These are phyloP conservation scores for Galleria mellonella DNA, from an alignment of 1,140 invertebrate genomes.

Conservation along the genomic window DNA sequence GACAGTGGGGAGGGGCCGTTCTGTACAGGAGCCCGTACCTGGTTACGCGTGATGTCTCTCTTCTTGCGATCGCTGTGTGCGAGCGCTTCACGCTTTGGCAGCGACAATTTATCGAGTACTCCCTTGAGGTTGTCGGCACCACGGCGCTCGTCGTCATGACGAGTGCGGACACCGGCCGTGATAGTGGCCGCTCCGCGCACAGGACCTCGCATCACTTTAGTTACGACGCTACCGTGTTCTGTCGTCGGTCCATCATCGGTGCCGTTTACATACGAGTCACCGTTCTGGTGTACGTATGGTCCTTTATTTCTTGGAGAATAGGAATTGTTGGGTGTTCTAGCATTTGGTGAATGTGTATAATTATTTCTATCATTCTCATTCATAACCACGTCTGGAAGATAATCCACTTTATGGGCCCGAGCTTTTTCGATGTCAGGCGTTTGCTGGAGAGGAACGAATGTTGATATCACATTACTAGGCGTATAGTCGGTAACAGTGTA, in stretches of 20 bases:
- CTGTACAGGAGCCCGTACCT: slow-evolving; percentile 34
- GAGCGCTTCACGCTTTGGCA: slow-evolving; percentile 46
- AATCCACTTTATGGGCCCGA: slow-evolving; percentile 62
- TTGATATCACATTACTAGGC: slow-evolving; percentile 42
- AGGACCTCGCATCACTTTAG: slow-evolving; percentile 79
- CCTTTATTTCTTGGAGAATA: background rate
- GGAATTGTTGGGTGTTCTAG: background rate
- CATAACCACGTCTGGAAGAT: slow-evolving; percentile 66
- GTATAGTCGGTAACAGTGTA: slow-evolving; percentile 67
- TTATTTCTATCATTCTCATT: slow-evolving; percentile 35
- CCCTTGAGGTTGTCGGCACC: slow-evolving; percentile 71
- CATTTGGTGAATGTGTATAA: slow-evolving; percentile 5
- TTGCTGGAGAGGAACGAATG: slow-evolving; percentile 66
- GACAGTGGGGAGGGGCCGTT: slow-evolving; percentile 38
- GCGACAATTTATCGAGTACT: slow-evolving; percentile 63
- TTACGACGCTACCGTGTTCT: slow-evolving; percentile 76
- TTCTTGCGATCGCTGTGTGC: slow-evolving; percentile 46
- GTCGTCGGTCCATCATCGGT: slow-evolving; percentile 36
- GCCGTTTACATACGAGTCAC: slow-evolving; percentile 16
- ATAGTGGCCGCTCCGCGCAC: slow-evolving; percentile 77
- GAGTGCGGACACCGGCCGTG: slow-evolving; percentile 62
- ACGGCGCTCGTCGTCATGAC: slow-evolving; percentile 59
- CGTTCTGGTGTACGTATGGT: slow-evolving; percentile 26
- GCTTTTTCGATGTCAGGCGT: slow-evolving; percentile 71
- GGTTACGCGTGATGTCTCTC: slow-evolving; percentile 23